A percentile compares a stretch with the other conserved stretches of the same genome.
These are phyloP conservation scores for Crossocerus cetratus DNA, from an alignment of 2,888 invertebrate genomes.

Conservation along the genomic window DNA sequence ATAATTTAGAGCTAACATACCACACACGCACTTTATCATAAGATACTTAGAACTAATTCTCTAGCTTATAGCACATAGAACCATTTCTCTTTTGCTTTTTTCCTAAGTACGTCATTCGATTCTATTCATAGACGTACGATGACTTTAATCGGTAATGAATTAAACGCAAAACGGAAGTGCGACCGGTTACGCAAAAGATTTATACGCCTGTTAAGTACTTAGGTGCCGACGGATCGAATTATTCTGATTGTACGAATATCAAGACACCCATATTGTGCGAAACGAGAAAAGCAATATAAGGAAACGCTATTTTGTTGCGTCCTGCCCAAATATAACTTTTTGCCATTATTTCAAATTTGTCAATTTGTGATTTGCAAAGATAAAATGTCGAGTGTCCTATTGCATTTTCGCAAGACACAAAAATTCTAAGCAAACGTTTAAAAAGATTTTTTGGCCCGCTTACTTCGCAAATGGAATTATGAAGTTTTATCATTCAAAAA, in stretches of 20 bases:
- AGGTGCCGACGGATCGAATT: slow-evolving; percentile 20
- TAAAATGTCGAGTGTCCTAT: background rate
- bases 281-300: slow-evolving; percentile 7
- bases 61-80: slow-evolving; percentile 38
- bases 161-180: slow-evolving; percentile 30
- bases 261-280: slow-evolving; percentile 9
- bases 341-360: background rate
- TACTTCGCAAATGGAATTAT: no score
- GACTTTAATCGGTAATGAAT: slow-evolving; percentile 35
- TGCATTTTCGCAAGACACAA: no score
- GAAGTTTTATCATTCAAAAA: no score
- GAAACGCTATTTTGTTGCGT: background rate
- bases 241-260: slow-evolving; percentile 14
- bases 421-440: no score
- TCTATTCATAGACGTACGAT: slow-evolving; percentile 36
- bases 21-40: slow-evolving; percentile 67
- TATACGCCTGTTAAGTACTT: slow-evolving; percentile 17
- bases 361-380: background rate
- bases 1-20: slow-evolving; percentile 69
- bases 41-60: slow-evolving; percentile 59
- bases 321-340: background rate
- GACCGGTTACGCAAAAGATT: slow-evolving; percentile 31
- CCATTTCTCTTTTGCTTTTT: slow-evolving; percentile 50
- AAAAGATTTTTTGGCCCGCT: no score
- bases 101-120: slow-evolving; percentile 50